These are phyloP conservation scores for Serinus canaria DNA, from an alignment of 2,113 vertebrate genomes.

Conservation along the genomic window DNA sequence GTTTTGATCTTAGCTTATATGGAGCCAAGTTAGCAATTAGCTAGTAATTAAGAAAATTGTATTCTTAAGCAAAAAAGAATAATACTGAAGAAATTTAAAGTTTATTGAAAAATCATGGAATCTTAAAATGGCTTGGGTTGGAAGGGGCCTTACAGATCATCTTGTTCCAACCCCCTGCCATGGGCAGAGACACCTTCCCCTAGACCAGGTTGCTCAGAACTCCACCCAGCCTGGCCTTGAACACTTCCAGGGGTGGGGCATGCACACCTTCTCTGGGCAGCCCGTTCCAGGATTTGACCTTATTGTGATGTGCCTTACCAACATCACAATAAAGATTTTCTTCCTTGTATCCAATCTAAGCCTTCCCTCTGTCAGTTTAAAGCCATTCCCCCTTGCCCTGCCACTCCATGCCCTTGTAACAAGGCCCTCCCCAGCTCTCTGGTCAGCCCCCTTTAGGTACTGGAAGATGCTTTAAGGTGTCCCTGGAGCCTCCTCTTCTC, in stretches of 20 bases:
- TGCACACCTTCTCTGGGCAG: neutral
- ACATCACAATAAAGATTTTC: neutral
- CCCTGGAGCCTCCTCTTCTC: neutral
- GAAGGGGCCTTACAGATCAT: neutral
- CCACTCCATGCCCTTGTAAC: neutral
- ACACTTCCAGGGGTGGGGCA: neutral
- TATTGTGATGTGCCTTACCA: too few relatives aligned
- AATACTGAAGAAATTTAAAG: neutral
- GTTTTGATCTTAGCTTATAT: neutral
- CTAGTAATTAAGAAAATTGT: neutral
- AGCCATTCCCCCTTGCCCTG: neutral
- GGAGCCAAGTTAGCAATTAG: neutral
- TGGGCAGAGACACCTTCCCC: neutral
- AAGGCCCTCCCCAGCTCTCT: neutral
- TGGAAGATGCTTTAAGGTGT: neutral
- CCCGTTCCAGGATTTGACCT: neutral
- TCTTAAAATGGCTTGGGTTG: neutral
- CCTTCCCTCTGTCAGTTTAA: neutral
- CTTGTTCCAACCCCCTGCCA: fast-evolving
- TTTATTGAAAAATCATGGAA: neutral
- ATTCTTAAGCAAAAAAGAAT: neutral
- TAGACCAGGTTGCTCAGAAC: neutral
- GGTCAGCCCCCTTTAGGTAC: neutral
- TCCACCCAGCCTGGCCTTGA: neutral
- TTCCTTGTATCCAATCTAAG: neutral